Base-by-base conservation (phyloP, 1,140 invertebrate species). In the Ceratitis capitata region DNA sequence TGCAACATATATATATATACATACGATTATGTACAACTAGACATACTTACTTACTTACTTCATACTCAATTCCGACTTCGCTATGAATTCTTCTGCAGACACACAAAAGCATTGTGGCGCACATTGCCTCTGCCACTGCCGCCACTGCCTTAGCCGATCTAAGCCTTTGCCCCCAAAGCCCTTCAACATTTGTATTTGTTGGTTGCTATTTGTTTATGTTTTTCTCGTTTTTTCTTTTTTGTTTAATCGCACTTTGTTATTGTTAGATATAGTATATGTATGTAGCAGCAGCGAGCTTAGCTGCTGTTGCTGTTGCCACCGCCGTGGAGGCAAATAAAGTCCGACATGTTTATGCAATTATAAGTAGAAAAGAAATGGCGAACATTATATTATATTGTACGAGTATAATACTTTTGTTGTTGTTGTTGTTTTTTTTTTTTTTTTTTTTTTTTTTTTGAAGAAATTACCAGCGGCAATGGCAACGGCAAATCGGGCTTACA, bases 281-380 rank as follows among this genome's bases (percentile, higher is more conserved):
- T n/a, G n/a, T n/a, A n/a, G n/a, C n/a, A n/a, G n/a, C n/a, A n/a
- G n/a, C n/a, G n/a, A n/a, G n/a, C n/a, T n/a, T n/a, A n/a, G n/a
- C n/a, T n/a, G n/a, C n/a, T 45, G 39, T 45, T 78, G 12, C n/a
- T 26, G 39, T 10, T 26, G 39, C 69, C 12, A 23, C 69, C 35
- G 39, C n/a, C n/a, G 26, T 19, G 69, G n/a, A 45, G 69, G 69
- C 69, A 78, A 45, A 78, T 78, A 78, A 42, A 42, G 45, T 10
- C 19, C 69, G 69, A 78, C 69, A 78, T 78, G 69, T 78, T 78
- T 78, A 78, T 78, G 69, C 69, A 78, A 78, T 78, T 78, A 78
- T 78, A 78, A 78, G 69, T 78, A 78, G 69, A 42, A 78, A 78
- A 78, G 69, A 78, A 78, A 47, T 78, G 69, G 9, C 26, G 39